A percentile compares a stretch with the other conserved stretches of the same genome.
These are phyloP conservation scores for Lasioglossum pauxillum DNA, from an alignment of 2,888 invertebrate species.

Conservation along the genomic window DNA sequence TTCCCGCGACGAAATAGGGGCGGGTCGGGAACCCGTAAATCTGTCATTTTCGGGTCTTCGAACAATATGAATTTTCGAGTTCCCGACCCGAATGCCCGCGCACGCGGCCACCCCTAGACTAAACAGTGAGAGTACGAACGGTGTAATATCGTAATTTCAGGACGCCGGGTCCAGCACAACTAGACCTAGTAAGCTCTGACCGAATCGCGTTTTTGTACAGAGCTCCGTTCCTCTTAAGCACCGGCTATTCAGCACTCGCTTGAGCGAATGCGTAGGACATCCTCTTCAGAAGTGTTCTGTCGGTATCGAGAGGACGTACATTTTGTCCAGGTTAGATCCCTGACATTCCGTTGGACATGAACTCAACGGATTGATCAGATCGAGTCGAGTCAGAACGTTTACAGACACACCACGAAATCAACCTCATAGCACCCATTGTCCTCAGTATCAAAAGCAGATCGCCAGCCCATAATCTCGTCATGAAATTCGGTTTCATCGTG, in stretches of 20 bases:
- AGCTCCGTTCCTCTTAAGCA: not conserved
- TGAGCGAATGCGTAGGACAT: slow-evolving; percentile 32
- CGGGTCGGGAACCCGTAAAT: too few relatives aligned
- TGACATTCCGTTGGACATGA: not conserved
- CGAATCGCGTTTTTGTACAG: slow-evolving; percentile 4
- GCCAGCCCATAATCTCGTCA: slow-evolving; percentile 22
- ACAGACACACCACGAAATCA: slow-evolving; percentile 6
- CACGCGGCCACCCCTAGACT: too few relatives aligned
- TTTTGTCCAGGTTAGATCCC: not conserved
- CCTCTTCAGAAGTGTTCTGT: slow-evolving; percentile 57
- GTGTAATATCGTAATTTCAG: slow-evolving; percentile 15
- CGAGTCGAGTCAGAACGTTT: not conserved
- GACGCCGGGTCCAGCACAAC: slow-evolving; percentile 2
- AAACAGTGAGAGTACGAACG: not conserved
- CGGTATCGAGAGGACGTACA: not conserved
- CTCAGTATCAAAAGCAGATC: slow-evolving; percentile 27
- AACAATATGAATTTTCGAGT: too few relatives aligned
- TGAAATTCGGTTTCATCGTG: slow-evolving; percentile 8
- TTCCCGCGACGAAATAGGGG: not conserved
- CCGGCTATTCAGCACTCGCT: slow-evolving; percentile 16
- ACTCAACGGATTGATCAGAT: not conserved
- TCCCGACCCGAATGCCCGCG: too few relatives aligned
- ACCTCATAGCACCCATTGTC: slow-evolving; percentile 28
- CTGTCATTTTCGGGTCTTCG: too few relatives aligned
- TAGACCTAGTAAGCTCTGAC: not conserved